A percentile compares a stretch with the other conserved stretches of the same genome.
These are phyloP conservation scores for Galerucella calmariensis DNA, from an alignment of 2,888 invertebrate genomes.

Conservation along the genomic window DNA sequence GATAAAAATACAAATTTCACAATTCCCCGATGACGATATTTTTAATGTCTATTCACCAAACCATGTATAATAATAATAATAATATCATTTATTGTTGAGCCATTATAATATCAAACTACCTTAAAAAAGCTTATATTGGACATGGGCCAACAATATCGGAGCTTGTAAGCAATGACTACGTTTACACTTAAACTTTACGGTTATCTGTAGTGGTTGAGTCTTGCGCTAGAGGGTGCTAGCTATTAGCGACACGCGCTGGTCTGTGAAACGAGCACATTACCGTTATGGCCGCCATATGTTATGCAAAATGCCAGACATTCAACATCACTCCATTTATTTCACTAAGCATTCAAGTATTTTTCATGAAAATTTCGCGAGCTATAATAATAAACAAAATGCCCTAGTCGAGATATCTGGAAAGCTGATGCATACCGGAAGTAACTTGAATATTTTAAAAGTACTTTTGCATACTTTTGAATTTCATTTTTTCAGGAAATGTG, in stretches of 20 bases:
- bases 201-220: constrained; percentile 45
- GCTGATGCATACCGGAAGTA: constrained; percentile 35
- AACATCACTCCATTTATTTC: constrained; percentile 45
- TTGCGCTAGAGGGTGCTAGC: constrained; percentile 54
- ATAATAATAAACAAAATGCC: constrained; percentile 36
- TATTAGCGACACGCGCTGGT: constrained; percentile 54
- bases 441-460: constrained; percentile 24
- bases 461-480: constrained; percentile 10
- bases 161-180: constrained; percentile 31
- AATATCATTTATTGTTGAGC: too few species aligned
- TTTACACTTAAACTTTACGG: constrained; percentile 39
- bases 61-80: too few species aligned
- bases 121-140: constrained; percentile 18
- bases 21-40: too few species aligned
- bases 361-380: constrained; percentile 27
- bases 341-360: constrained; percentile 47
- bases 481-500: constrained; percentile 1
- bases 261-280: constrained; percentile 57
- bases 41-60: too few species aligned
- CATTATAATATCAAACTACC: neutral
- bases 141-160: constrained; percentile 21
- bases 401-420: constrained; percentile 21
- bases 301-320: constrained; percentile 47
- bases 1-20: too few species aligned
- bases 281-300: constrained; percentile 50